Evolutionary conservation across 2,888 invertebrate genomes (phyloP).

Genomic region (Platerodrilus igneus): DNA sequence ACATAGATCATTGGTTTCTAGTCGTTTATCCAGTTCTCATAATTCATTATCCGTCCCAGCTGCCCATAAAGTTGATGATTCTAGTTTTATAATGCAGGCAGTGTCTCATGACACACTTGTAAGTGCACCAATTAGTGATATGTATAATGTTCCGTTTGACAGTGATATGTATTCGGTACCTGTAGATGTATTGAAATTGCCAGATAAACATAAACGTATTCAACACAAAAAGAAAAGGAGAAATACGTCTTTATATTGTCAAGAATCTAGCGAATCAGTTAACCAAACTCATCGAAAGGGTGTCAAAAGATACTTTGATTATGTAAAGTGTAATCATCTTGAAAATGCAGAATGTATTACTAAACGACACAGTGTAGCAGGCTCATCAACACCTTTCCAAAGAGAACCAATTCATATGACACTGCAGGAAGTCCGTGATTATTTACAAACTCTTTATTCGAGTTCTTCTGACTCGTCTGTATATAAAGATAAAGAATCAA

Average conservation of each 20-base stretch:
- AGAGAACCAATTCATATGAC: conserved; percentile 80
- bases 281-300: conserved; percentile 22
- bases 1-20: conserved; percentile 69
- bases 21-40: conserved; percentile 78
- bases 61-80: conserved; percentile 74
- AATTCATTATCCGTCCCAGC: conserved; percentile 70
- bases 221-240: conserved; percentile 41
- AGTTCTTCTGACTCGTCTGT: conserved; percentile 66
- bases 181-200: conserved; percentile 70
- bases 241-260: conserved; percentile 49
- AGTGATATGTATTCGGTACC: conserved; percentile 85
- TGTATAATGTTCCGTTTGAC: conserved; percentile 85
- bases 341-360: conserved; percentile 39
- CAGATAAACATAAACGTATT: conserved; percentile 49
- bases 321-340: conserved; percentile 21
- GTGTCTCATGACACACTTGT: conserved; percentile 80
- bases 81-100: conserved; percentile 82
- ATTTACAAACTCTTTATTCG: conserved; percentile 76
- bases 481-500: conserved; percentile 45
- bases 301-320: conserved; percentile 18
- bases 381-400: conserved; percentile 58
- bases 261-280: conserved; percentile 37
- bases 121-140: conserved; percentile 74
- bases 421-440: conserved; percentile 76
- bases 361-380: conserved; percentile 64